These are phyloP conservation scores for Leptopterna dolabrata DNA, from an alignment of 2,888 invertebrate genomes.

Conservation along the genomic window DNA sequence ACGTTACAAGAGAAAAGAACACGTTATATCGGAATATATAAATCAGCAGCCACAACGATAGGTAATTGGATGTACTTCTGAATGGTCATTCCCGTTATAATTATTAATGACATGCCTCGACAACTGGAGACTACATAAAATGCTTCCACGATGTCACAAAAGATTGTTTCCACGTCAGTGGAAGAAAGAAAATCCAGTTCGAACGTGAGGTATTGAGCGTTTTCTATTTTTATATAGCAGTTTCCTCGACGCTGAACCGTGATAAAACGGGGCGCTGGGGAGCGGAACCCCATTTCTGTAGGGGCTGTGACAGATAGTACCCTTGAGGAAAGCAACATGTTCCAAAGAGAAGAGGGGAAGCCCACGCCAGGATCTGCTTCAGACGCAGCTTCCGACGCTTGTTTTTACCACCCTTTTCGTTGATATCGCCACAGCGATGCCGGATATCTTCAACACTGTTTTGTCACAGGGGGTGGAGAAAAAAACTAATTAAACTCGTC, in stretches of 20 bases:
- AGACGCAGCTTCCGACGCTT: background rate
- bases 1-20: no score
- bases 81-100: no score
- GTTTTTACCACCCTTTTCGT: background rate
- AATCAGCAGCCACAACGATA: no score
- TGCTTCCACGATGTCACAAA: background rate
- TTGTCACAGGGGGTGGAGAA: background rate
- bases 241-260: conserved; percentile 34
- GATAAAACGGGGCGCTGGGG: conserved; percentile 45
- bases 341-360: conserved; percentile 4
- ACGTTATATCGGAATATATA: no score
- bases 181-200: background rate
- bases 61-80: no score
- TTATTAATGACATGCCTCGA: no score
- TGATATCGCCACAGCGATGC: conserved; percentile 1
- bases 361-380: background rate
- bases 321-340: conserved; percentile 50
- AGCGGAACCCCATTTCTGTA: background rate
- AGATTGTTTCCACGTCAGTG: background rate
- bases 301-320: conserved; percentile 35
- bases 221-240: conserved; percentile 35
- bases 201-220: background rate
- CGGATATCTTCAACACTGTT: background rate
- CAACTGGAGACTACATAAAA: background rate
- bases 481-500: conserved; percentile 25